A percentile compares a stretch with the other conserved stretches of the same genome.
phyloP scores from a whole-genome alignment of 1,140 invertebrate species.

The Scylla paramamosain region DNA sequence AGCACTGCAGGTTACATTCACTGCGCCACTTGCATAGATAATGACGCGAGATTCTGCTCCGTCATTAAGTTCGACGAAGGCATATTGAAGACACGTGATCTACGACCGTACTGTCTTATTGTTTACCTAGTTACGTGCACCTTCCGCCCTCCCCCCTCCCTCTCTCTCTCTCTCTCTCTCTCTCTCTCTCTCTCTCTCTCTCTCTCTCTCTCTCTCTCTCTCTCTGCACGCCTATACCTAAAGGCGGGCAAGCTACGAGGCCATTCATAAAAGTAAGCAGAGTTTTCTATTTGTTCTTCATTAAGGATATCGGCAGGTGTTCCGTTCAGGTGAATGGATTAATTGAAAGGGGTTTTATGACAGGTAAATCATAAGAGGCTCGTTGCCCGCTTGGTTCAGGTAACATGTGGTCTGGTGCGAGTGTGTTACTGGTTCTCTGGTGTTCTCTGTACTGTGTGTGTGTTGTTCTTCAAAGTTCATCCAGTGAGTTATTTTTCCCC shows the following conservation, averaged over 20 bases:
- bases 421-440: neutral
- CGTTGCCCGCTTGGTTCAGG: neutral
- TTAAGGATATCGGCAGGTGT: neutral
- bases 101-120: neutral
- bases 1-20: neutral
- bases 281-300: constrained; percentile 24
- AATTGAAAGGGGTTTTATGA: neutral
- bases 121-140: neutral
- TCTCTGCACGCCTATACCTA: neutral
- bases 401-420: neutral
- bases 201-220: too few species aligned
- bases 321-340: neutral
- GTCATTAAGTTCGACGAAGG: neutral
- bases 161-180: too few species aligned
- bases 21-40: neutral
- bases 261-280: neutral
- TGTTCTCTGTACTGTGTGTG: neutral
- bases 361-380: neutral
- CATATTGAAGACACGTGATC: neutral
- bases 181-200: too few species aligned
- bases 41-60: neutral
- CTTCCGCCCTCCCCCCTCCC: too few species aligned
- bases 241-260: neutral
- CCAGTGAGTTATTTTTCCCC: neutral
- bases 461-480: neutral